Evolutionary conservation across 1,140 invertebrate species (phyloP).

Genomic region (Solenopsis fugax): DNA sequence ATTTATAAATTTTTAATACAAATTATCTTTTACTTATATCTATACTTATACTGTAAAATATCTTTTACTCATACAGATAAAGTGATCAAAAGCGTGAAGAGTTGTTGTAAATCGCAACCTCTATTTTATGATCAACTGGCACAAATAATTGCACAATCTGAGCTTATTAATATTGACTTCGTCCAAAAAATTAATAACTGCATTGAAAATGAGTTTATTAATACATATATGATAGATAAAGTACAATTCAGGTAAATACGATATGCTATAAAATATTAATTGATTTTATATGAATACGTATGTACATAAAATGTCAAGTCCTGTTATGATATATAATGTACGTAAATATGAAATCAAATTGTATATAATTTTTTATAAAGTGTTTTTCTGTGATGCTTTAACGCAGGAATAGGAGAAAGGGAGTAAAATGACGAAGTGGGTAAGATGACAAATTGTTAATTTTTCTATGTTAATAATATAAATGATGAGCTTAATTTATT

Average conservation of each 20-base stretch:
- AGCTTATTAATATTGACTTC: conserved; percentile 88
- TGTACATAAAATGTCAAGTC: too few relatives aligned
- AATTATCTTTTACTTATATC: conserved; percentile 10
- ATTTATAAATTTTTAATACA: conserved; percentile 9
- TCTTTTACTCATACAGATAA: conserved; percentile 75
- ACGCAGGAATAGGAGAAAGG: too few relatives aligned
- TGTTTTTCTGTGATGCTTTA: too few relatives aligned
- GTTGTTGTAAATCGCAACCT: conserved; percentile 85
- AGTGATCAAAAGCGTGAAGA: conserved; percentile 80
- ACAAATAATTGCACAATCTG: conserved; percentile 86
- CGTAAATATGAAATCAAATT: too few relatives aligned
- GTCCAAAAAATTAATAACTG: conserved; percentile 88
- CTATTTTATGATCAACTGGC: conserved; percentile 92
- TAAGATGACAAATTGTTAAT: too few relatives aligned
- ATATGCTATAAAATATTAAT: not conserved
- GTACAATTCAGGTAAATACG: conserved; percentile 60
- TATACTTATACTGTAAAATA: not conserved
- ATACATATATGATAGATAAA: conserved; percentile 75
- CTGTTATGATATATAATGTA: too few relatives aligned
- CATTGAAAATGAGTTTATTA: conserved; percentile 88
- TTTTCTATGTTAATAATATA: too few relatives aligned
- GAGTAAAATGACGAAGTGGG: too few relatives aligned
- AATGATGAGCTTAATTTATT: too few relatives aligned
- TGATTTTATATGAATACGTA: not conserved
- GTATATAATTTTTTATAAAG: too few relatives aligned